Percentiles rank a stretch among this genome's conserved stretches.
These are phyloP conservation scores for Eupithecia pulchellata DNA, from an alignment of 2,888 invertebrate genomes.

Conservation along the genomic window DNA sequence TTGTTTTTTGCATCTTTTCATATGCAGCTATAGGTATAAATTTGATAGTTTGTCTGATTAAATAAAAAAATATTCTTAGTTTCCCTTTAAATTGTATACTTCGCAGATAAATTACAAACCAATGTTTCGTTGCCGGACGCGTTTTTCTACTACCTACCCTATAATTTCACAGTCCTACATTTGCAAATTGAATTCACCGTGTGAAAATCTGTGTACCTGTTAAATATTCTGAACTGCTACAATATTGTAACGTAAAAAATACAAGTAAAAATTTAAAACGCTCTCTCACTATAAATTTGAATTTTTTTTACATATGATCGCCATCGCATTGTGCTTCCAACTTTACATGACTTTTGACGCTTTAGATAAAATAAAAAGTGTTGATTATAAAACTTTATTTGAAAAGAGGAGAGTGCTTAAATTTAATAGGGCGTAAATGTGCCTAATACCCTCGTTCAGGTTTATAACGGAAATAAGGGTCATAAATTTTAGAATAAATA, in stretches of 20 bases:
- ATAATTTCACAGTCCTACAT: background rate
- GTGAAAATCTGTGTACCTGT: slow-evolving; percentile 4
- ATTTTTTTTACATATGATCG: slow-evolving; percentile 12
- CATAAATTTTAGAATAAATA: slow-evolving; percentile 45
- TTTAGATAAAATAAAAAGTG: slow-evolving; percentile 29
- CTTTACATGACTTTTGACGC: slow-evolving; percentile 13
- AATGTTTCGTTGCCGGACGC: background rate
- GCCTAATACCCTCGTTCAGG: slow-evolving; percentile 41
- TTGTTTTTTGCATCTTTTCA: background rate
- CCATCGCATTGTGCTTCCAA: slow-evolving; percentile 12
- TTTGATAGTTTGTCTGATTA: too few species aligned
- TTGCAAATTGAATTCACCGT: background rate
- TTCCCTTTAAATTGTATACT: background rate
- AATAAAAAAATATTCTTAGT: background rate
- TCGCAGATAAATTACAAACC: background rate
- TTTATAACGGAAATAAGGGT: slow-evolving; percentile 45
- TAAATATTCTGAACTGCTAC: slow-evolving; percentile 1
- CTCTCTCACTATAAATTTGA: background rate
- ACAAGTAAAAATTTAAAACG: background rate
- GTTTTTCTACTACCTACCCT: background rate
- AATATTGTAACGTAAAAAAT: background rate
- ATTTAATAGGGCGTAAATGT: slow-evolving; percentile 44
- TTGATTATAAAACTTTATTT: slow-evolving; percentile 32
- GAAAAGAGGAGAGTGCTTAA: slow-evolving; percentile 34
- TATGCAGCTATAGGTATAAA: too few species aligned